These are phyloP conservation scores for Magallana angulata DNA, from an alignment of 1,140 invertebrate species.

Conservation along the genomic window DNA sequence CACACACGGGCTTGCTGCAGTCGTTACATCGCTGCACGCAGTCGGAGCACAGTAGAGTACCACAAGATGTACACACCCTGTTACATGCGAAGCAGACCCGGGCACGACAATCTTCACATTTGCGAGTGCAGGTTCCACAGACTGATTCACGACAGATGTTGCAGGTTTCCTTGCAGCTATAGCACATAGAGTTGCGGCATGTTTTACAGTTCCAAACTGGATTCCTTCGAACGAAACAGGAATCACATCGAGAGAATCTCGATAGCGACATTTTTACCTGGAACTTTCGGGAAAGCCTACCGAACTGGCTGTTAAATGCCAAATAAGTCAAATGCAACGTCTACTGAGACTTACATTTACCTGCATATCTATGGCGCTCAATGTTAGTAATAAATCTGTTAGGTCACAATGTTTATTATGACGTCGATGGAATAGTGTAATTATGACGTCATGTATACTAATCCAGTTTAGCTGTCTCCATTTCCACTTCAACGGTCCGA, in stretches of 20 bases:
- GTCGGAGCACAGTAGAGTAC: neutral
- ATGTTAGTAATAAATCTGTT: neutral
- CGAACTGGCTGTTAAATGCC: constrained; percentile 5
- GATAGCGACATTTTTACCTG: constrained; percentile 31
- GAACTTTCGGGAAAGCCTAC: constrained; percentile 16
- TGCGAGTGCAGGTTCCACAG: neutral
- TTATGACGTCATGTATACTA: neutral
- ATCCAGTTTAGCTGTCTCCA: too few relatives aligned
- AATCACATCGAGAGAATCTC: constrained; percentile 25
- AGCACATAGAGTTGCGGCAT: neutral
- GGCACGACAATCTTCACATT: constrained; percentile 13
- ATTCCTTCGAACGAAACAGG: constrained; percentile 5
- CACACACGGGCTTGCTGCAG: constrained; percentile 8
- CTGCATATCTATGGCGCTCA: constrained; percentile 12
- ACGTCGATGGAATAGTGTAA: neutral
- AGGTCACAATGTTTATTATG: neutral
- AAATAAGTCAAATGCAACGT: constrained; percentile 36
- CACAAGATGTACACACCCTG: constrained; percentile 17
- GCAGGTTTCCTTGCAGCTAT: constrained; percentile 7
- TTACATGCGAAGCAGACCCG: constrained; percentile 3
- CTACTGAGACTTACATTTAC: constrained; percentile 14
- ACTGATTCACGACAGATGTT: neutral
- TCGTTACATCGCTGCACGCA: constrained; percentile 5
- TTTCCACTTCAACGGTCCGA: too few relatives aligned
- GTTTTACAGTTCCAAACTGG: constrained; percentile 13